Conservation (phyloP, 2,888 invertebrate species). For the Sminthurides aquaticus region DNA sequence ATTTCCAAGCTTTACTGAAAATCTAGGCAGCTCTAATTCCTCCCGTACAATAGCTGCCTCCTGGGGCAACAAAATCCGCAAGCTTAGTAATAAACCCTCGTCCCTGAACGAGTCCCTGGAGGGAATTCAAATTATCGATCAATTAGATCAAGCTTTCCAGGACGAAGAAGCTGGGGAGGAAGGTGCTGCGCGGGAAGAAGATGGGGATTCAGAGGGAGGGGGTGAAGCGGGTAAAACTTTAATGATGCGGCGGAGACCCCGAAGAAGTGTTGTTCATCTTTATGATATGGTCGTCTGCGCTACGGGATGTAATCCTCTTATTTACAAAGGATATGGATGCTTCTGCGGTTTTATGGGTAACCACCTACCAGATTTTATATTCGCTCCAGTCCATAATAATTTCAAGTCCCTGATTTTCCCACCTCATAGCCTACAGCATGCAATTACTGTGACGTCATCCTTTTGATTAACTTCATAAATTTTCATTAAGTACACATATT, state of each 20-base stretch:
- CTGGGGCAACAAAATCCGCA: neutral
- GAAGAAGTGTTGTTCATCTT: constrained; percentile 68
- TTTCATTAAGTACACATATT: too few species aligned
- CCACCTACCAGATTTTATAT: too few species aligned
- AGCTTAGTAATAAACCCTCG: neutral
- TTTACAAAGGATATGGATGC: constrained; percentile 81
- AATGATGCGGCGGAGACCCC: constrained; percentile 49
- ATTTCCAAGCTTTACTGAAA: neutral
- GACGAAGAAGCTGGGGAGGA: neutral
- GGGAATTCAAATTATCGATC: neutral
- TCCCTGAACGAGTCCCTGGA: neutral
- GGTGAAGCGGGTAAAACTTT: constrained; percentile 14
- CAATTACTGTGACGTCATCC: too few species aligned
- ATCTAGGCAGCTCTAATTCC: neutral
- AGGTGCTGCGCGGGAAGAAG: neutral
- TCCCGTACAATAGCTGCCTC: too few species aligned
- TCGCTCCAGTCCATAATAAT: neutral
- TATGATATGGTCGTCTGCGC: constrained; percentile 67
- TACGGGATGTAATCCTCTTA: constrained; percentile 67
- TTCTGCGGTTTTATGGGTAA: constrained; percentile 69
- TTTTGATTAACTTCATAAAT: too few species aligned
- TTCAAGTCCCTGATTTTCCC: too few species aligned
- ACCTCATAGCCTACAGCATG: too few species aligned
- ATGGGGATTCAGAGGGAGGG: constrained; percentile 5
- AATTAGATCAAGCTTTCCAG: neutral